A percentile compares a stretch with the other conserved stretches of the same genome.
Evolutionary conservation across 1,140 invertebrate genomes (phyloP).

Genomic region (Panulirus ornatus): DNA sequence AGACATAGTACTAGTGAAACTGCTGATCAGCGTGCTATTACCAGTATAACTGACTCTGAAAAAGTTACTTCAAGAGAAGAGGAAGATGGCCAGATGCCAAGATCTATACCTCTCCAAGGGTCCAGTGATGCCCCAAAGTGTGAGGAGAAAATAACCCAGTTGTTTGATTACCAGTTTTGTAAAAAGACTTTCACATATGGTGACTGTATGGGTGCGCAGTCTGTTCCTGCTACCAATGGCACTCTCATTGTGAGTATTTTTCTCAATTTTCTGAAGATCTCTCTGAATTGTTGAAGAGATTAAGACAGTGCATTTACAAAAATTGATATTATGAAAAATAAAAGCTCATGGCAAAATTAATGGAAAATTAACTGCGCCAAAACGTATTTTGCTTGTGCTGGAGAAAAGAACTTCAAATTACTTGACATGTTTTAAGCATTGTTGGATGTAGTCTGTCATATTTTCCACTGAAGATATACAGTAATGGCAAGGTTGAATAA

Average conservation of each 20-base stretch:
- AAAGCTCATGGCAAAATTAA: too few relatives aligned
- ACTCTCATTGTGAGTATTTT: conserved; percentile 54
- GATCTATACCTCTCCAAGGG: background rate
- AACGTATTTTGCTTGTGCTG: too few relatives aligned
- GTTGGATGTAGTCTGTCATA: too few relatives aligned
- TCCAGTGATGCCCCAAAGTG: conserved; percentile 35
- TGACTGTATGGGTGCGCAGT: conserved; percentile 50
- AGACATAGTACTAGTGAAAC: background rate
- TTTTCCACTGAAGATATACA: too few relatives aligned
- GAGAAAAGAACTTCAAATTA: too few relatives aligned
- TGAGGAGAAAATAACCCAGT: conserved; percentile 1
- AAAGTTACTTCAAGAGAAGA: background rate
- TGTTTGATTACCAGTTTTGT: conserved; percentile 42
- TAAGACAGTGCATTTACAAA: too few relatives aligned
- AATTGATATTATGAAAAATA: too few relatives aligned
- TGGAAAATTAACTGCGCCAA: too few relatives aligned
- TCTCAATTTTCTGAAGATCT: too few relatives aligned
- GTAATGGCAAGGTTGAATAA: too few relatives aligned
- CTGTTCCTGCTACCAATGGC: background rate
- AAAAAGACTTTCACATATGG: conserved; percentile 52
- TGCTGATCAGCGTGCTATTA: background rate
- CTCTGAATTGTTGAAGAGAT: too few relatives aligned
- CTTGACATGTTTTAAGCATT: too few relatives aligned
- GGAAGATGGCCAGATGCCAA: background rate
- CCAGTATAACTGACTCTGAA: background rate